These are phyloP conservation scores for Thamnophis sirtalis DNA, from an alignment of 2,113 vertebrate species.

Conservation along the genomic window DNA sequence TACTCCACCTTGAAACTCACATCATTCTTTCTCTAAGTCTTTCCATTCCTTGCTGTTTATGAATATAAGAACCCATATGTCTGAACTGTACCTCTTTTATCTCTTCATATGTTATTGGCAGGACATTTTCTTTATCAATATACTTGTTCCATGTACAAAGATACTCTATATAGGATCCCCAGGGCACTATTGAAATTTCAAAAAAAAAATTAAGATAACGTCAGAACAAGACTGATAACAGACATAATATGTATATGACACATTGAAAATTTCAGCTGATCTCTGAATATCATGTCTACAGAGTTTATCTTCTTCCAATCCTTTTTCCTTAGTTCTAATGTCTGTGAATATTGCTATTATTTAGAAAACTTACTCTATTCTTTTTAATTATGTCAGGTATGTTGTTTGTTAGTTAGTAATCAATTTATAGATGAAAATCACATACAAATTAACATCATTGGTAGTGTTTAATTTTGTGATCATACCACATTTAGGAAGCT, in stretches of 20 bases:
- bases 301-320: not conserved
- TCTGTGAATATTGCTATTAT: not conserved
- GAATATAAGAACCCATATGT: not conserved
- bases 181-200: slow-evolving; percentile 60
- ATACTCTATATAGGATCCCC: slow-evolving; percentile 82
- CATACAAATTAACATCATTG: not conserved
- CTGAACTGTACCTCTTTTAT: slow-evolving; percentile 69
- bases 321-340: not conserved
- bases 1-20: not conserved
- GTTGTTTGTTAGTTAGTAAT: not conserved
- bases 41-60: not conserved
- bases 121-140: slow-evolving; percentile 69
- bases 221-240: not conserved
- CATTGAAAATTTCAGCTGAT: not conserved
- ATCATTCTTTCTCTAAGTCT: not conserved
- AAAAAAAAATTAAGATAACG: not conserved
- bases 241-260: not conserved
- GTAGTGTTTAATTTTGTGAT: not conserved
- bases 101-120: slow-evolving; percentile 77
- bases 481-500: not conserved
- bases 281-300: not conserved
- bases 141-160: slow-evolving; percentile 75
- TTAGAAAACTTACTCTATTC: not conserved
- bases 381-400: not conserved
- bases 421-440: not conserved